These are phyloP conservation scores for Tachuris rubrigastra DNA, from an alignment of 2,113 vertebrate species.

Conservation along the genomic window DNA sequence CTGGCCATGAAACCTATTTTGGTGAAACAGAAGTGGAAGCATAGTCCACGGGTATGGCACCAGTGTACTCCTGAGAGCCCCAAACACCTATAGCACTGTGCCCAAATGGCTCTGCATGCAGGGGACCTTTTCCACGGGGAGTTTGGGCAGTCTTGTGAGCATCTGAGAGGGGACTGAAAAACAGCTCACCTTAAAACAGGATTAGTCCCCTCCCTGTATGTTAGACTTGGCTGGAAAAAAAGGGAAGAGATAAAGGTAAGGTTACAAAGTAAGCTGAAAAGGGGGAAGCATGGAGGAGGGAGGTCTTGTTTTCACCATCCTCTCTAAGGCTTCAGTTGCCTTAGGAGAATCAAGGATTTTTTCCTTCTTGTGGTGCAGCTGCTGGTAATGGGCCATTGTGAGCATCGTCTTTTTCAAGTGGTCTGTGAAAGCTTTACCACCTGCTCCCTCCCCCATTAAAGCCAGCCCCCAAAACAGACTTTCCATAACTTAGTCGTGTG, in stretches of 20 bases:
- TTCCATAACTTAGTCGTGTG: neutral
- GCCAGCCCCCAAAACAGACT: neutral
- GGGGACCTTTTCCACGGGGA: neutral
- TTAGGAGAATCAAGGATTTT: neutral
- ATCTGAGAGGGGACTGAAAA: neutral
- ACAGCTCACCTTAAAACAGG: neutral
- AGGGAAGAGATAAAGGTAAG: neutral
- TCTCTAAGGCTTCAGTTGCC: neutral
- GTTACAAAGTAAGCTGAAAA: accelerated
- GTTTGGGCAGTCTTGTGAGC: neutral
- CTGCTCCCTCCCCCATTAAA: neutral
- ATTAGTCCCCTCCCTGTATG: neutral
- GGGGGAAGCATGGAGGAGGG: neutral
- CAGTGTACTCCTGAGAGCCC: accelerated
- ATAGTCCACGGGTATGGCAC: neutral
- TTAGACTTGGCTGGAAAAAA: neutral
- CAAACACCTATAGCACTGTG: accelerated
- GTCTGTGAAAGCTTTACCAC: neutral
- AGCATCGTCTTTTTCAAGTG: neutral
- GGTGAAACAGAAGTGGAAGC: neutral
- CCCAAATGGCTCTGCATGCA: accelerated
- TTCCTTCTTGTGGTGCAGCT: neutral
- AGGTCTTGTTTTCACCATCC: neutral
- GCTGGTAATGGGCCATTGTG: neutral
- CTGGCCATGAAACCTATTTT: neutral